These are phyloP conservation scores for Hypotaenidia philippensis DNA, from an alignment of 2,797 vertebrate species.

Conservation along the genomic window DNA sequence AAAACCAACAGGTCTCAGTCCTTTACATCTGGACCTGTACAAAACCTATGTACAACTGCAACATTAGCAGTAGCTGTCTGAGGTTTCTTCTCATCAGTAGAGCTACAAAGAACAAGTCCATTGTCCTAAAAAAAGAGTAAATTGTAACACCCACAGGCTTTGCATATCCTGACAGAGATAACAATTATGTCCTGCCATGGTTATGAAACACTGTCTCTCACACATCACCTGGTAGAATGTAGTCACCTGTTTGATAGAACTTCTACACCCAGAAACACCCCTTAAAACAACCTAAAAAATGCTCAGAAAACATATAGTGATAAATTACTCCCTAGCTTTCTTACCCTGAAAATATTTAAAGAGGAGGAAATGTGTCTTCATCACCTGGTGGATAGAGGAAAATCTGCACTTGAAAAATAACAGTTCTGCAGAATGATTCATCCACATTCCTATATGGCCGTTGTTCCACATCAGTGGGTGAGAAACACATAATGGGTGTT, in stretches of 20 bases:
- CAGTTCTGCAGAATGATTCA: neutral
- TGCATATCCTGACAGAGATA: neutral
- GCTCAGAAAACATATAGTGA: neutral
- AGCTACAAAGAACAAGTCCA: neutral
- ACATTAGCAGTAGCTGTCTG: neutral
- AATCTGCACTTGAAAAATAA: neutral
- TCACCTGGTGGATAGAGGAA: neutral
- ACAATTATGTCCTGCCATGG: neutral
- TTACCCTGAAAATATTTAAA: neutral
- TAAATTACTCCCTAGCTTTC: neutral
- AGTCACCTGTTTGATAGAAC: neutral
- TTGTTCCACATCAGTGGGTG: neutral
- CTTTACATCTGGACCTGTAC: neutral
- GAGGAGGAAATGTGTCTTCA: neutral
- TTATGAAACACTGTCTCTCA: neutral
- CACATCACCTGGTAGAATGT: neutral
- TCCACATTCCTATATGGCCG: rapidly evolving
- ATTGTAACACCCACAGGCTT: neutral
- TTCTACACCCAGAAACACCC: neutral
- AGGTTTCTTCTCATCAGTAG: neutral
- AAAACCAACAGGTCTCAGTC: neutral
- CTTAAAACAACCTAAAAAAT: neutral
- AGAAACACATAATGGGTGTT: neutral
- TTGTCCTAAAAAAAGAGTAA: neutral
- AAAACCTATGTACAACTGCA: neutral